Conservation (phyloP, 2,113 vertebrate genomes). For the Megatriorchis doriae region DNA sequence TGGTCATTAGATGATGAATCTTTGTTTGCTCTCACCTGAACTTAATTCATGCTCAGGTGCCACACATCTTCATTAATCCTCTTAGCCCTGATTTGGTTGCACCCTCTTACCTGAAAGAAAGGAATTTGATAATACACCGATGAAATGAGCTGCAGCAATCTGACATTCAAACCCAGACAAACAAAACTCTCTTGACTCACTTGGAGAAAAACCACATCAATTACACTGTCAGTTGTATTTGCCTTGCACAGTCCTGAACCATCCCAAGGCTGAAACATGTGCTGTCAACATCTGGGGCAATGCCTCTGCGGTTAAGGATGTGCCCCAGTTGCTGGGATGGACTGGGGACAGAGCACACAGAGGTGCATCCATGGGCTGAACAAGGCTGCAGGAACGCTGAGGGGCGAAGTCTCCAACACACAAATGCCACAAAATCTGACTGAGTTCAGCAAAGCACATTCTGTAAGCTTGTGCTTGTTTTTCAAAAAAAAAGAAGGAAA, state of each 20-base stretch:
- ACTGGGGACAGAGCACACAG: neutral
- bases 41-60: constrained; percentile 12
- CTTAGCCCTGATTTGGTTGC: constrained; percentile 5
- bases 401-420: neutral
- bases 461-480: neutral
- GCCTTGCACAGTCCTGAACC: neutral
- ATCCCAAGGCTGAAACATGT: neutral
- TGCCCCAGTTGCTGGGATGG: neutral
- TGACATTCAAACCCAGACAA: constrained; percentile 30
- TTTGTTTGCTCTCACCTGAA: constrained; percentile 1
- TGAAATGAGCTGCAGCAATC: constrained; percentile 11
- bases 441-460: neutral
- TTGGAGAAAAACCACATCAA: constrained; percentile 26
- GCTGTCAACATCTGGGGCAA: neutral
- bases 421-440: neutral
- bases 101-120: constrained; percentile 39
- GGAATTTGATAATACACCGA: constrained; percentile 4
- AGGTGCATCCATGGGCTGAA: neutral
- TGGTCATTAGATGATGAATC: constrained; percentile 9
- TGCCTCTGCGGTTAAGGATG: neutral
- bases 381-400: neutral
- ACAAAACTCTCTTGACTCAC: neutral
- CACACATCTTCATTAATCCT: constrained; percentile 46
- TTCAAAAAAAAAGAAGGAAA: neutral
- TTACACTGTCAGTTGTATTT: neutral